These are phyloP conservation scores for Nyctalus aviator DNA, from an alignment of 2,797 vertebrate species.

Conservation along the genomic window DNA sequence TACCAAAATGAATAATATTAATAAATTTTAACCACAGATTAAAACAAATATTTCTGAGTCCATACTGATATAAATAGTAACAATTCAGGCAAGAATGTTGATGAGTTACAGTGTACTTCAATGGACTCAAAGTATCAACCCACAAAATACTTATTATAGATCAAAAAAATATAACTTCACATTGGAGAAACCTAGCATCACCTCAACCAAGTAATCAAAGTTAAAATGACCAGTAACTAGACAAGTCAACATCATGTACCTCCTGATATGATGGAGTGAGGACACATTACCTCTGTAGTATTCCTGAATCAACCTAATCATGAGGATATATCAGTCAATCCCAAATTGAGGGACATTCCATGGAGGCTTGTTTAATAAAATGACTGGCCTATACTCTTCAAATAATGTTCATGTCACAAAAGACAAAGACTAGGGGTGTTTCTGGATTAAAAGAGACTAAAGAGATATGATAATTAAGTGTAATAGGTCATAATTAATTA, in stretches of 20 bases:
- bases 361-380: background rate
- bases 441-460: constrained; percentile 14
- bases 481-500: constrained; percentile 23
- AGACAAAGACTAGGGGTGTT: constrained; percentile 2
- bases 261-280: background rate
- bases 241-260: background rate
- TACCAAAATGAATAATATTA: background rate
- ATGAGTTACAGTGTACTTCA: background rate
- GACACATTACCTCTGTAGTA: background rate
- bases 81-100: background rate
- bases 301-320: background rate
- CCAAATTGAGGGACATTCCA: background rate
- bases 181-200: constrained; percentile 9
- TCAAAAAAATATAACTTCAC: constrained; percentile 41
- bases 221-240: background rate
- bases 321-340: background rate
- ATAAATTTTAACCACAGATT: background rate
- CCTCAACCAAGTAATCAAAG: constrained; percentile 24
- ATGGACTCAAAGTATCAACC: background rate
- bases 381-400: background rate
- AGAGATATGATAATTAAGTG: background rate
- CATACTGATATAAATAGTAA: background rate
- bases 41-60: background rate
- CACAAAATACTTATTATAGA: background rate
- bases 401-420: background rate